These are phyloP conservation scores for Catotricha subobsoleta DNA, from an alignment of 2,888 invertebrate genomes.

Conservation along the genomic window DNA sequence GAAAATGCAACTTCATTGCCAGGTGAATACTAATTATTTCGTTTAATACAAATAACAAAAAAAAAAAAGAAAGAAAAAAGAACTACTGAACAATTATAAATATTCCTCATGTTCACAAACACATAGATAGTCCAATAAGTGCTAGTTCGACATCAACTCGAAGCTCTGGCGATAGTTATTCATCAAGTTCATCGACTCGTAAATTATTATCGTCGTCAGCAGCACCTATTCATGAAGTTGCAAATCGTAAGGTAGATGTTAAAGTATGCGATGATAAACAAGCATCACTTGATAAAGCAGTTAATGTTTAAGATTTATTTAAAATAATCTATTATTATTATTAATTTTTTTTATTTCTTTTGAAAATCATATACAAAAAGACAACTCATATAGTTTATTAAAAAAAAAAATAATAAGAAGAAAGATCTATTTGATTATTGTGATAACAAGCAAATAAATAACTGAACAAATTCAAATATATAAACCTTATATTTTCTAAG, in stretches of 20 bases:
- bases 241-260: slow-evolving; percentile 4
- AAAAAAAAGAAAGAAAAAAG: too few relatives aligned
- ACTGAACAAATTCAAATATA: too few relatives aligned
- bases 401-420: too few relatives aligned
- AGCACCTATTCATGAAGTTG: slow-evolving; percentile 18
- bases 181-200: slow-evolving; percentile 61
- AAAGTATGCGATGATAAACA: slow-evolving; percentile 7
- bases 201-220: slow-evolving; percentile 42
- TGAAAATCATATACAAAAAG: too few relatives aligned
- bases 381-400: too few relatives aligned
- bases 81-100: too few relatives aligned
- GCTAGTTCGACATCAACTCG: slow-evolving; percentile 32
- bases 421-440: too few relatives aligned
- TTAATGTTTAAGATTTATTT: slow-evolving; percentile 4
- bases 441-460: too few relatives aligned
- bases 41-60: not conserved
- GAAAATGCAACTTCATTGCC: slow-evolving; percentile 42
- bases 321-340: not conserved
- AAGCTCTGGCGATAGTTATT: slow-evolving; percentile 66
- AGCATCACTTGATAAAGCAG: slow-evolving; percentile 5
- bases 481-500: too few relatives aligned
- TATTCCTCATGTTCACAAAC: not conserved
- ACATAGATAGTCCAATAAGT: slow-evolving; percentile 47
- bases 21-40: slow-evolving; percentile 24
- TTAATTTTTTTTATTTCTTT: not conserved